Evolutionary conservation across 2,113 vertebrate species (phyloP).

Genomic region (Lagenorhynchus albirostris): DNA sequence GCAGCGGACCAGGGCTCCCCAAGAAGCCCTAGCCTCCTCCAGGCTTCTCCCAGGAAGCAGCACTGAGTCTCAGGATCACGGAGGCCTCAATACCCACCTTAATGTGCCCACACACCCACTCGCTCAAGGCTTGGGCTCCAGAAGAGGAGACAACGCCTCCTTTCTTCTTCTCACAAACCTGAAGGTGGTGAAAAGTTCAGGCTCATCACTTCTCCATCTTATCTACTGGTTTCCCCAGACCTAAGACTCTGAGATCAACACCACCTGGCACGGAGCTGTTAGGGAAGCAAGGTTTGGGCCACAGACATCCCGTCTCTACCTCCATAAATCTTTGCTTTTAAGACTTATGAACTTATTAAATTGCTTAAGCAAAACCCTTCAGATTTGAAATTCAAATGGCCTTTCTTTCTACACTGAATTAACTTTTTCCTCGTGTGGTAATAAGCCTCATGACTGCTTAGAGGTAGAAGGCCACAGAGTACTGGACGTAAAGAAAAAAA

Average conservation of each 20-base stretch:
- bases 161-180: not conserved
- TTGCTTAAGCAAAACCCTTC: not conserved
- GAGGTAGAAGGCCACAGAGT: not conserved
- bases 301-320: not conserved
- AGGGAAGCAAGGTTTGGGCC: not conserved
- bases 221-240: not conserved
- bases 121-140: not conserved
- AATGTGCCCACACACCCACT: not conserved
- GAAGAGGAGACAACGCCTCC: not conserved
- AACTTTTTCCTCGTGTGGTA: not conserved
- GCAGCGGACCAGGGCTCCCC: not conserved
- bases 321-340: not conserved
- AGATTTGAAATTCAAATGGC: not conserved
- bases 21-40: not conserved
- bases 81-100: not conserved
- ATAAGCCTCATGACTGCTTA: not conserved
- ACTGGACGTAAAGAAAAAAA: not conserved
- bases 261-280: not conserved
- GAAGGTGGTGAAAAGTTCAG: not conserved
- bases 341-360: not conserved
- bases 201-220: not conserved
- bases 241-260: not conserved
- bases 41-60: not conserved
- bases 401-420: not conserved
- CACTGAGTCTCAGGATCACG: not conserved